Evolutionary conservation across 35 echinoderm and acorn worm genomes (phyloP), one percentile per base, ranked within the genome.

Genomic region (Apostichopus californicus): DNA sequence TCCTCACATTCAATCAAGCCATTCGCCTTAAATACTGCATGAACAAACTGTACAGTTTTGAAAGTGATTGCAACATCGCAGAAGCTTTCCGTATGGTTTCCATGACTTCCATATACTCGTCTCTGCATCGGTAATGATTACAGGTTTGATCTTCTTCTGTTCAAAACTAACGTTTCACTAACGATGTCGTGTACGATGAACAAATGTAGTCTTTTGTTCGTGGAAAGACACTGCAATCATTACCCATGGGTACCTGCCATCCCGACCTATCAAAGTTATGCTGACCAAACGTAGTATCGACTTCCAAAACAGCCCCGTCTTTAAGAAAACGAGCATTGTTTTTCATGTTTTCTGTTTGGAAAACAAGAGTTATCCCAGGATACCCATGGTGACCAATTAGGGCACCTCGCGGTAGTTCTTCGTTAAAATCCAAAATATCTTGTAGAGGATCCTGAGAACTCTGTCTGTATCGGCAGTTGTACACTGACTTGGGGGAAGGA

Each of bases 131-230:
- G 80, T 83, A 26, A 83, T 83, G 80, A 83, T 83, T 9, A 83
- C 17, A 10, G 80, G 80, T 18, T 54, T 83, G 57, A 63, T 54
- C 58, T 57, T 86, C 56, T 86, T 86, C 23, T 57, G 54, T 15
- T 86, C 8, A 86, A 23, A 57, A 86, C 83, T 9, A 14, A 4
- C 11, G 53, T 86, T 63, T 46, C 83, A 17, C 57, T 63, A 11
- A 86, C 83, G 5, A 86, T 57, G 83, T 86, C 83, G 23, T 86
- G 83, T 14, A 86, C 83, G 8, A 86, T 86, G 83, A 14, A 86
- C 83, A 63, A 86, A 86, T 14, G 54, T 56, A 86, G 46, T 18
- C 56, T 57, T 86, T 4, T 86, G 14, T 56, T 86, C 83, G 57
- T 86, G 54, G 52, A 83, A 83, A 13, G 83, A 14, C 12, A 57